Evolutionary conservation across 2,113 vertebrate genomes (phyloP), one percentile per base, ranked within the genome.

Genomic region (Chitala chitala): DNA sequence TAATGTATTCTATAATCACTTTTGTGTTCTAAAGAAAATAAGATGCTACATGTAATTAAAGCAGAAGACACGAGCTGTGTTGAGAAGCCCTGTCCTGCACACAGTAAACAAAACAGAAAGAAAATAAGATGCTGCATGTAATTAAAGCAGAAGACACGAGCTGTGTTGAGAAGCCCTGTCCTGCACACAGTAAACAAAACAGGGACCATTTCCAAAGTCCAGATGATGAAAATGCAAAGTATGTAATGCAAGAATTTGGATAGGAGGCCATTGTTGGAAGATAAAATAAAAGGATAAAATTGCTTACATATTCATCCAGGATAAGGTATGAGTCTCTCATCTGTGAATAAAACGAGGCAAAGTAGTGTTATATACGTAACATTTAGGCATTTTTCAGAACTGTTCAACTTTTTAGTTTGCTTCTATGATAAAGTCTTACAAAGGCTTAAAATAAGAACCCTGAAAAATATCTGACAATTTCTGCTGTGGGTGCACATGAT

Each of bases 321-420:
- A 98, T 95, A 66, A 98, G 89, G 77, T 98, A 98, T 24, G 96
- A 98, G 80, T 98, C 94, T 81, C 91, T 94, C 96, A 98, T 98
- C 96, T 98, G 87, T 72, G 83, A 87, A 75, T 69, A 66, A 10
- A 71, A 24, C 66, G 33, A 80, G 82, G 71, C 17, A 51, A 17
- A 69, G n/a, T n/a, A n/a, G n/a, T n/a, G n/a, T n/a, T n/a, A n/a
- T n/a, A n/a, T n/a, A n/a, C n/a, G n/a, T n/a, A n/a, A n/a, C n/a
- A n/a, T n/a, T n/a, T n/a, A n/a, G n/a, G n/a, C n/a, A n/a, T n/a
- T n/a, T n/a, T n/a, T n/a, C n/a, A n/a, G n/a, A n/a, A n/a, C n/a
- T n/a, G n/a, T n/a, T n/a, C n/a, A n/a, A n/a, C n/a, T n/a, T n/a
- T n/a, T n/a, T n/a, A n/a, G n/a, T n/a, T n/a, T n/a, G n/a, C n/a